A percentile compares a stretch with the other conserved stretches of the same genome.
Evolutionary conservation across 2,888 invertebrate genomes (phyloP).

Genomic region (Rhagonycha lutea): DNA sequence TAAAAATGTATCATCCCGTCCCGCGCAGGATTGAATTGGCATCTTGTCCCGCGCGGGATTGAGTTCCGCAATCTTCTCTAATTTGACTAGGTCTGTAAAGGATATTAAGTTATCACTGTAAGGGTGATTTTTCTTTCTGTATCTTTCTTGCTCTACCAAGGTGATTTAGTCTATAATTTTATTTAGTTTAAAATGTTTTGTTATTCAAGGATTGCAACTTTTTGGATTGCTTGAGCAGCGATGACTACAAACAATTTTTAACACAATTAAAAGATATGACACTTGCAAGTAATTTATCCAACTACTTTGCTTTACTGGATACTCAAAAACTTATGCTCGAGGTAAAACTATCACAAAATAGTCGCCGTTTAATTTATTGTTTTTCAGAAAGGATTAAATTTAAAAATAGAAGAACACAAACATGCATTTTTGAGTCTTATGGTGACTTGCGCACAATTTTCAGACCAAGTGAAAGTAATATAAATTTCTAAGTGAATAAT

Average conservation of each 20-base stretch:
- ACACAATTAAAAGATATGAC: slow-evolving; percentile 77
- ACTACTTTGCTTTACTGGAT: slow-evolving; percentile 66
- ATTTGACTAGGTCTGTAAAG: no score
- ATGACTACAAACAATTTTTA: slow-evolving; percentile 71
- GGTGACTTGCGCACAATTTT: neutral
- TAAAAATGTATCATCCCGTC: no score
- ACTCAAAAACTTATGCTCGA: slow-evolving; percentile 46
- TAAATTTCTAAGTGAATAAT: neutral
- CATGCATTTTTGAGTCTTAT: neutral
- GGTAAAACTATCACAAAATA: slow-evolving; percentile 11
- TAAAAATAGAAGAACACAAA: neutral
- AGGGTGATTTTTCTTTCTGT: no score
- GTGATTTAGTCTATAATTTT: neutral
- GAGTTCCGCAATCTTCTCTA: no score
- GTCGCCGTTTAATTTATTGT: neutral
- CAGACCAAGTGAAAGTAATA: neutral
- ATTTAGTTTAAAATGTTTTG: neutral
- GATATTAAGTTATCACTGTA: no score
- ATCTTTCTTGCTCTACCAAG: no score
- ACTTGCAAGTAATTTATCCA: slow-evolving; percentile 79
- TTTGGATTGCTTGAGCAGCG: slow-evolving; percentile 68
- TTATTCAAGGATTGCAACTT: slow-evolving; percentile 72
- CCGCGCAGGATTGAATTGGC: no score
- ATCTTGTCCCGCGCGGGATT: no score
- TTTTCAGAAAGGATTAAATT: slow-evolving; percentile 21